Evolutionary conservation across 2,797 vertebrate genomes (phyloP).

Genomic region (Cyclura pinguis): DNA sequence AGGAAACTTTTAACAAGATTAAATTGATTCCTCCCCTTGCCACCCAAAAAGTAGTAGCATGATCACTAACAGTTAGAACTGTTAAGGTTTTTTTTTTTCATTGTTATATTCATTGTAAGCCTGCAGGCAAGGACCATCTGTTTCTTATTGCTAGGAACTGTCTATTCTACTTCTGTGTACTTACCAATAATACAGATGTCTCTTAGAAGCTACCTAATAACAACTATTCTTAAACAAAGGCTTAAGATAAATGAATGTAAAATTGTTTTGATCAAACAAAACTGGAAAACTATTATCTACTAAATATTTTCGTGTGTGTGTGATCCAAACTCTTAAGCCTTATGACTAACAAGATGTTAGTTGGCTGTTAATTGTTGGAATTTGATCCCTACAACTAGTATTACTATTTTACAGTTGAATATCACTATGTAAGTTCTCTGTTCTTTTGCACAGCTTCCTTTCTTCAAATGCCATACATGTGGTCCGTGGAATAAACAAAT

Average conservation of each 20-base stretch:
- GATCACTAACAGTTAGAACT: not conserved
- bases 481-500: too few relatives aligned
- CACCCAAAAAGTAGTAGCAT: not conserved
- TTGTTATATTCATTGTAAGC: not conserved
- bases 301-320: too few relatives aligned
- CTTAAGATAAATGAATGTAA: not conserved
- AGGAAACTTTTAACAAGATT: constrained; percentile 14
- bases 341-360: too few relatives aligned
- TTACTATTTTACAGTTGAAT: too few relatives aligned
- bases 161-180: not conserved
- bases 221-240: not conserved
- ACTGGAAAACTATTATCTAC: constrained; percentile 57
- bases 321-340: too few relatives aligned
- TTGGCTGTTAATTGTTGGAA: too few relatives aligned
- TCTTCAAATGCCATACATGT: too few relatives aligned
- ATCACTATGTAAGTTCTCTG: too few relatives aligned
- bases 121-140: not conserved
- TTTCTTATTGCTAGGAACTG: not conserved
- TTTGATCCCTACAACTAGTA: too few relatives aligned
- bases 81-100: not conserved
- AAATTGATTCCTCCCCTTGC: not conserved
- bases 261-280: constrained; percentile 40
- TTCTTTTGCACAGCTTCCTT: too few relatives aligned
- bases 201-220: not conserved
- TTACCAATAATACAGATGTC: constrained; percentile 5